Evolutionary conservation across 2,888 invertebrate species (phyloP).

Genomic region (Euphydryas editha): DNA sequence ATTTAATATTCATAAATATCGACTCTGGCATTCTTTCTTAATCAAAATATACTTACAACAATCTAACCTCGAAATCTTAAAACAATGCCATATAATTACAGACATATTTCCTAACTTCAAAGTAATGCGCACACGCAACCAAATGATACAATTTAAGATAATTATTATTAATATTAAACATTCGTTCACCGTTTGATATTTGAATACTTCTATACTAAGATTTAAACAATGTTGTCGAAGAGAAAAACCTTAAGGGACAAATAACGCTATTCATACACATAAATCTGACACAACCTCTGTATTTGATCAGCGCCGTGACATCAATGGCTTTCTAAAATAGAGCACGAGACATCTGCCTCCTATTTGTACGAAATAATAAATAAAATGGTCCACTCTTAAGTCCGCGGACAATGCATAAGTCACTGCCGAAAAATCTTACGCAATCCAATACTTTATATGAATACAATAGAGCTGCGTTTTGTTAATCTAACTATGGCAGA

Average conservation of each 20-base stretch:
- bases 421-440: background rate
- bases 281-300: slow-evolving; percentile 48
- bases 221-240: background rate
- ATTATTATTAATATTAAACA: background rate
- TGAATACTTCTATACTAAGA: background rate
- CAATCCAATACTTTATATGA: background rate
- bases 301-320: slow-evolving; percentile 48
- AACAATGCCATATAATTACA: background rate
- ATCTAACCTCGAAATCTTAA: no score
- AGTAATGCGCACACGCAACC: background rate
- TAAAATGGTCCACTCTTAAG: slow-evolving; percentile 26
- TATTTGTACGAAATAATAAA: slow-evolving; percentile 33
- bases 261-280: slow-evolving; percentile 48
- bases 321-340: slow-evolving; percentile 48
- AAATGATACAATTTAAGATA: background rate
- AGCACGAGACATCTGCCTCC: slow-evolving; percentile 45
- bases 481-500: slow-evolving; percentile 1
- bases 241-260: slow-evolving; percentile 36
- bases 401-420: slow-evolving; percentile 27
- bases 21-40: no score
- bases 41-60: no score
- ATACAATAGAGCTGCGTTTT: slow-evolving; percentile 11
- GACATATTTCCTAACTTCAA: background rate
- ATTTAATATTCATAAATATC: no score
- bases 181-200: slow-evolving; percentile 4